Evolutionary conservation across 2,113 vertebrate genomes (phyloP).

Genomic region (Numenius arquata): DNA sequence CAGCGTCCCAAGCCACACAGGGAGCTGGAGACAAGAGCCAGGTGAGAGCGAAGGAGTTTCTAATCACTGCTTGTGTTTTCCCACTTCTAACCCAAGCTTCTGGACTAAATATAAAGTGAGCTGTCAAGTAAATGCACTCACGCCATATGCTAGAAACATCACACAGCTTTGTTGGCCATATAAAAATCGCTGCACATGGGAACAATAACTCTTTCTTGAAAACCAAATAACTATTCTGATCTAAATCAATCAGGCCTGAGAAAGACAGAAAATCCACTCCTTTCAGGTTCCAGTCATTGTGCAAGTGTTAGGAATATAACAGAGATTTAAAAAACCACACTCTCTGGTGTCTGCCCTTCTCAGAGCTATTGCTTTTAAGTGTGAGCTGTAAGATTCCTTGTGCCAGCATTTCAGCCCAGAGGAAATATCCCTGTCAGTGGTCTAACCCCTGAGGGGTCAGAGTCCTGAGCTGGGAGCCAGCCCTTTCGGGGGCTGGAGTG

Average conservation of each 20-base stretch:
- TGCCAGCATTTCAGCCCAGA: constrained; percentile 7
- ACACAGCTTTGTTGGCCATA: constrained; percentile 55
- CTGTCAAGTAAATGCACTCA: constrained; percentile 50
- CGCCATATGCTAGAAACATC: constrained; percentile 61
- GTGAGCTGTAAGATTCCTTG: not conserved
- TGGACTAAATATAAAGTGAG: constrained; percentile 58
- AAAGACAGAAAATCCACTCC: constrained; percentile 20
- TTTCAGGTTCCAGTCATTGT: not conserved
- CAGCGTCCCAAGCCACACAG: constrained; percentile 6
- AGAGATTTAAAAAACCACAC: not conserved
- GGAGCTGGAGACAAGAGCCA: constrained; percentile 25
- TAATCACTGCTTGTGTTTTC: constrained; percentile 31
- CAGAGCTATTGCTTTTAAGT: not conserved
- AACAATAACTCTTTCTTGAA: constrained; percentile 62
- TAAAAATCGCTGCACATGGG: constrained; percentile 57
- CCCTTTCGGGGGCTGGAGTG: not conserved
- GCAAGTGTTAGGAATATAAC: not conserved
- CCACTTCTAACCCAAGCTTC: constrained; percentile 33
- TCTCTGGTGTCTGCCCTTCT: not conserved
- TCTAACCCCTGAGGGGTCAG: not conserved
- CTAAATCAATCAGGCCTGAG: constrained; percentile 45
- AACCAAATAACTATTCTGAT: constrained; percentile 57
- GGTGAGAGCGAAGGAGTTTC: constrained; percentile 36
- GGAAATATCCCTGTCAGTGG: not conserved
- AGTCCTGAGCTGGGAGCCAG: not conserved